Percentiles rank a stretch among this genome's conserved stretches.
Conservation (phyloP, 1,140 invertebrate genomes). For the Chlorops oryzae region DNA sequence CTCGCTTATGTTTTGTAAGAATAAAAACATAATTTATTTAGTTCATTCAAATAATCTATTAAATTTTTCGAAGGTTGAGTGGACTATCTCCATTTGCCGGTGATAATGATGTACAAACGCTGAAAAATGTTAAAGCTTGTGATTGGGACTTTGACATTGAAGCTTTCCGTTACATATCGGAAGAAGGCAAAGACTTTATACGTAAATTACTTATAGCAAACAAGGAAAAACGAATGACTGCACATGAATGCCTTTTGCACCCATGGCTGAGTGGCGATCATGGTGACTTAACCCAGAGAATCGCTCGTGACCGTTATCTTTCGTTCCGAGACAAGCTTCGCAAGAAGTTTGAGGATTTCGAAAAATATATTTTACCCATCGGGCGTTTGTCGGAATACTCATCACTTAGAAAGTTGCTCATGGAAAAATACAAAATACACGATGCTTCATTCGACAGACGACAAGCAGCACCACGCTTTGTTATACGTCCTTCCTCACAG, state of each 20-base stretch:
- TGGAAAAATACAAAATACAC: constrained; percentile 95
- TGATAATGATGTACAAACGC: constrained; percentile 95
- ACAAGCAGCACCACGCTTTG: constrained; percentile 95
- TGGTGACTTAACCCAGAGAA: constrained; percentile 65
- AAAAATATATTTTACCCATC: constrained; percentile 86
- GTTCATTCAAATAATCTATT: neutral
- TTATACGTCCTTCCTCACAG: constrained; percentile 90
- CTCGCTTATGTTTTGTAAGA: constrained; percentile 94
- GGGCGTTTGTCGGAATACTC: constrained; percentile 96
- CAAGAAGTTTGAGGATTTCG: constrained; percentile 82
- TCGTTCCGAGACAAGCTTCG: constrained; percentile 82
- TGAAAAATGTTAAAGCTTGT: constrained; percentile 96
- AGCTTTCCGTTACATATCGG: constrained; percentile 86
- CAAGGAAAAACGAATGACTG: constrained; percentile 96
- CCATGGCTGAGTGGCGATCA: constrained; percentile 87
- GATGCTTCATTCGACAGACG: constrained; percentile 93
- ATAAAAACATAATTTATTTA: neutral
- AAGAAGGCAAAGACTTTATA: constrained; percentile 98
- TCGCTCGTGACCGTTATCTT: constrained; percentile 76
- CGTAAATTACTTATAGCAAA: constrained; percentile 84
- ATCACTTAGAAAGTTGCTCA: constrained; percentile 89
- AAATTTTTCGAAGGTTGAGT: constrained; percentile 62
- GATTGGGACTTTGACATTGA: constrained; percentile 98
- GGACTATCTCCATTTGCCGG: constrained; percentile 98
- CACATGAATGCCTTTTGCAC: constrained; percentile 94